Conservation (phyloP, 2,113 vertebrate genomes). For the Melanostigma gelatinosum region DNA sequence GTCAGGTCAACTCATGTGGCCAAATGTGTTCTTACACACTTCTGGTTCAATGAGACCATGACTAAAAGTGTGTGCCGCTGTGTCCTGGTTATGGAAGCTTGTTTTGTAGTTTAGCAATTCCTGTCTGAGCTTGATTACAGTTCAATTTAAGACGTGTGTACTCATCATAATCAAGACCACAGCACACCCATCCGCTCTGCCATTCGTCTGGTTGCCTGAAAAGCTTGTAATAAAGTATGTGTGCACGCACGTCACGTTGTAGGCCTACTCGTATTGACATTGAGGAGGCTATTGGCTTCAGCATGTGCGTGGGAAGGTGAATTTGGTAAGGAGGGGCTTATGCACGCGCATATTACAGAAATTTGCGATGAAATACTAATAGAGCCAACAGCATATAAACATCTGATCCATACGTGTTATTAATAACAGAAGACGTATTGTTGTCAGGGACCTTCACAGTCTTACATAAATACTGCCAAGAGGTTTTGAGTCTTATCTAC, state of each 20-base stretch:
- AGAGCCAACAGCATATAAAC: not conserved
- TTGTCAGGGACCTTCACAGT: not conserved
- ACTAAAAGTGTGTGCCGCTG: conserved; percentile 15
- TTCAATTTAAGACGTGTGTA: conserved; percentile 55
- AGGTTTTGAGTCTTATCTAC: not conserved
- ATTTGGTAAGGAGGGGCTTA: not conserved
- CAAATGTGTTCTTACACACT: not conserved
- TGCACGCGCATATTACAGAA: too few relatives aligned
- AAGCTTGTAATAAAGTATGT: not conserved
- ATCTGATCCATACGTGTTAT: not conserved
- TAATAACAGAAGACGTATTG: not conserved
- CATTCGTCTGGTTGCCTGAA: conserved; percentile 64
- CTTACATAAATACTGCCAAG: not conserved
- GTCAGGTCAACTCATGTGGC: not conserved
- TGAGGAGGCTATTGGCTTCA: not conserved
- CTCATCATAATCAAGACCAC: conserved; percentile 66
- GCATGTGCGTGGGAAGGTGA: not conserved
- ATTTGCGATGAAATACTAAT: too few relatives aligned
- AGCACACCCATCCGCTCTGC: conserved; percentile 66
- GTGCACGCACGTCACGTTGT: not conserved
- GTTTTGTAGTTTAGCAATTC: conserved; percentile 39
- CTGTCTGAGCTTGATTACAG: conserved; percentile 66
- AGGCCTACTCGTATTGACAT: not conserved
- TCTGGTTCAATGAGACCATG: conserved; percentile 18
- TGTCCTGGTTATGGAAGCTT: conserved; percentile 51